phyloP scores from a whole-genome alignment of 1,140 invertebrate genomes.

The Cydia splendana region DNA sequence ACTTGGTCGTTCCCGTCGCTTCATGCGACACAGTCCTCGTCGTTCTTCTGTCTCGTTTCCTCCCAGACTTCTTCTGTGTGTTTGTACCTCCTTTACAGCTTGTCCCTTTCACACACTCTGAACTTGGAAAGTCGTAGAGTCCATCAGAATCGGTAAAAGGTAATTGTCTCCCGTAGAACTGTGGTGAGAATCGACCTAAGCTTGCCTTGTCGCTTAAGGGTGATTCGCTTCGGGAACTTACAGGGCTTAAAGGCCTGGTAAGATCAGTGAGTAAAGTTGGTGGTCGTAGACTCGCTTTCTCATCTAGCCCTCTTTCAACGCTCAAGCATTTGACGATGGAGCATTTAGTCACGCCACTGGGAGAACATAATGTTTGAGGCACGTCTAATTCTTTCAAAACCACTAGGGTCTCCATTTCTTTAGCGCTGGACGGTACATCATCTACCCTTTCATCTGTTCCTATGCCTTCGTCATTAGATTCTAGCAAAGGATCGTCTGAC shows the following conservation, averaged over 20 bases:
- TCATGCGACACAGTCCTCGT: slow-evolving; percentile 73
- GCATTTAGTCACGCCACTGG: slow-evolving; percentile 73
- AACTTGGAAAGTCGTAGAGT: slow-evolving; percentile 88
- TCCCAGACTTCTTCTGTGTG: slow-evolving; percentile 78
- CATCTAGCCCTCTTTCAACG: slow-evolving; percentile 77
- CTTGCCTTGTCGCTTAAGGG: slow-evolving; percentile 86
- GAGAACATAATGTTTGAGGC: slow-evolving; percentile 67
- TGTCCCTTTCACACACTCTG: slow-evolving; percentile 81
- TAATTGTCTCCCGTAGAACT: slow-evolving; percentile 84
- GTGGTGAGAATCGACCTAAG: slow-evolving; percentile 83
- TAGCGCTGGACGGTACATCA: slow-evolving; percentile 83
- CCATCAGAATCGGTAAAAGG: slow-evolving; percentile 88
- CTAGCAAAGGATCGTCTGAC: slow-evolving; percentile 83
- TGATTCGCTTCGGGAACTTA: slow-evolving; percentile 88
- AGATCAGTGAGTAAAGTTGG: slow-evolving; percentile 83
- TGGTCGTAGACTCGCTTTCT: slow-evolving; percentile 80
- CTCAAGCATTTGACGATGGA: slow-evolving; percentile 74
- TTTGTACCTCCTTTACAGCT: slow-evolving; percentile 67
- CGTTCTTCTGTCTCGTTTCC: slow-evolving; percentile 74
- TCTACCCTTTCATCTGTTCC: slow-evolving; percentile 86
- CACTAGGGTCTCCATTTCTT: slow-evolving; percentile 83
- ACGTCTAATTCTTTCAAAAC: slow-evolving; percentile 70
- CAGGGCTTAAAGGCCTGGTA: slow-evolving; percentile 83
- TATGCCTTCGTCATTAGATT: slow-evolving; percentile 87
- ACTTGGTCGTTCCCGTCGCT: slow-evolving; percentile 67